Evolutionary conservation across 2,888 invertebrate species (phyloP).

Genomic region (Caenorhabditis japonica): DNA sequence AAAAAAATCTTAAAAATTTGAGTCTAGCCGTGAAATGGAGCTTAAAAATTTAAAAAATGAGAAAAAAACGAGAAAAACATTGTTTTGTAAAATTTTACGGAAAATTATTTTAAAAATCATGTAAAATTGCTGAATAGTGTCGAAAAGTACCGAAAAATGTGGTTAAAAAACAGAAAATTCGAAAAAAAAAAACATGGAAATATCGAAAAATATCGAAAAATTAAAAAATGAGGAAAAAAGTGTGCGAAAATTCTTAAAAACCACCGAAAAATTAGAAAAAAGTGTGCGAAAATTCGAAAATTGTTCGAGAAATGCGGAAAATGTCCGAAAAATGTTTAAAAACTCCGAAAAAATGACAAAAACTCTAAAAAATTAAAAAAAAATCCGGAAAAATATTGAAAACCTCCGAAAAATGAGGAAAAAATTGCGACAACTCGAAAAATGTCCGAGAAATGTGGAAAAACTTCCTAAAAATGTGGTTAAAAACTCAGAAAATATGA

Average conservation of each 20-base stretch:
- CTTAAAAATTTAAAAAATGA: background rate
- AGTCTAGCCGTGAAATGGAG: background rate
- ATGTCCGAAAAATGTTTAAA: background rate
- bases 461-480: no score
- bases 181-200: background rate
- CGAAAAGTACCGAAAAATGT: background rate
- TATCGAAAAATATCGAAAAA: background rate
- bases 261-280: no score
- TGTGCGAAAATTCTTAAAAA: no score
- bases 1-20: no score
- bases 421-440: no score
- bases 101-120: no score
- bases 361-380: constrained; percentile 2
- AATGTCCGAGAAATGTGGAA: no score
- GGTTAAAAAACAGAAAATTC: background rate
- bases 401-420: background rate
- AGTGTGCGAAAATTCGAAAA: background rate
- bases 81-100: background rate
- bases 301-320: no score
- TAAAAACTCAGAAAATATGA: no score
- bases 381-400: constrained; percentile 2
- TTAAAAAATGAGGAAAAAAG: no score
- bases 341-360: background rate
- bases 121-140: background rate
- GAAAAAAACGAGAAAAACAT: background rate